Base-by-base conservation (phyloP, 2,797 vertebrate genomes). In the Cynopterus sphinx region DNA sequence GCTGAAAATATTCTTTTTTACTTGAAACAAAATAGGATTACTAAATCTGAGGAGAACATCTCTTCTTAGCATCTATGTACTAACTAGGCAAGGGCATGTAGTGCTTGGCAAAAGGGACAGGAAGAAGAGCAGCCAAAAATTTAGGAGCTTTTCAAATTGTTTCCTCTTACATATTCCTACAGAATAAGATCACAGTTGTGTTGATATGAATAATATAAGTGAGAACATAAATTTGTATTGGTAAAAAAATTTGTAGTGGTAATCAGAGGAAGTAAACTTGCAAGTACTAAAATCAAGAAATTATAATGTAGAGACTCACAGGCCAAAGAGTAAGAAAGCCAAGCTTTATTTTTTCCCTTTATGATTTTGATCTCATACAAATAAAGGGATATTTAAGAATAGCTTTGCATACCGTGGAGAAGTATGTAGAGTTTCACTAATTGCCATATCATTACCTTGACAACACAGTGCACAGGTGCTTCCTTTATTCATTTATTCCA, bases 91-190 rank as follows among this genome's bases (percentile, higher is more conserved):
- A 91, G 91, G 82, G 92, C 70, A 89, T 43, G 70, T 2, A 65
- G 31, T 83, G 26, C 51, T 96, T 97, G 87, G 82, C 49, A 91
- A 87, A 95, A 87, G 93, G 33, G 82, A 51, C 74, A 92, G 82
- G 88, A 86, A 95, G 70, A 75, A 71, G 88, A 88, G 26, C 51
- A 87, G 94, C 78, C 94, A 88, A 78, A 88, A 94, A 71, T 73
- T 67, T 59, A 88, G 41, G 82, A 91, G 61, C 41, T 71, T 91
- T 78, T 95, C 89, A 87, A 61, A 91, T 65, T 65, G 39, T 41
- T 89, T 46, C 43, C 41, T 75, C 53, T 68, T 75, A 90, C 63
- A 93, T 57, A 87, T 71, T 43, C 67, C 65, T 73, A 82, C 67
- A 78, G 53, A 97, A 73, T 67, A 84, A 77, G 49, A 95, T 86